phyloP scores from a whole-genome alignment of 2,888 invertebrate genomes.

The Diarsia mendica region DNA sequence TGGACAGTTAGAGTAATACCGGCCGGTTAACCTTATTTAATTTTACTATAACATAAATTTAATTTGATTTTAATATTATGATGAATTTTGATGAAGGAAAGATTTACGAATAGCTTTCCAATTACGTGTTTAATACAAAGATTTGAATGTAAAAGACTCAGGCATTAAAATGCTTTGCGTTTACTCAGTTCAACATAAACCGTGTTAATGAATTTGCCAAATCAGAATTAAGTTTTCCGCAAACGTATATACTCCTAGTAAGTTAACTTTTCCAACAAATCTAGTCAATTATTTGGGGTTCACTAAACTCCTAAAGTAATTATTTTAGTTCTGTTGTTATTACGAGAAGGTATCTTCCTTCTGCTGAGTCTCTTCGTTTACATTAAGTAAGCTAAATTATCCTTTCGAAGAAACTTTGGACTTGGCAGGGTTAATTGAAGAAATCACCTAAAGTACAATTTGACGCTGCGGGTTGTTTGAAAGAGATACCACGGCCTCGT shows the following conservation, averaged over 20 bases:
- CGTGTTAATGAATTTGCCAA: background rate
- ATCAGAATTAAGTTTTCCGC: slow-evolving; percentile 3
- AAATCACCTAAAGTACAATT: background rate
- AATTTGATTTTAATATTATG: too few relatives aligned
- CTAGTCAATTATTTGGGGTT: background rate
- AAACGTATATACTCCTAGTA: too few relatives aligned
- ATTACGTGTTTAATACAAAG: background rate
- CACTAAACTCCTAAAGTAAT: background rate
- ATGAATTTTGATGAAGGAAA: too few relatives aligned
- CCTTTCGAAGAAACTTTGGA: background rate
- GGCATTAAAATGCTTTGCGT: too few relatives aligned
- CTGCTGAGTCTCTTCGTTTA: background rate
- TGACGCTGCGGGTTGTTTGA: too few relatives aligned
- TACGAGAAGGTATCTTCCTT: background rate
- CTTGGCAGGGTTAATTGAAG: background rate
- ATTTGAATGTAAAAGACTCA: too few relatives aligned
- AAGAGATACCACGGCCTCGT: too few relatives aligned
- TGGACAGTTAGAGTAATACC: background rate
- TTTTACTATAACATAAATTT: too few relatives aligned
- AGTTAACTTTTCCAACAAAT: too few relatives aligned
- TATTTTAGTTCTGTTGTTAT: background rate
- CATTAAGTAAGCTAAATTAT: background rate
- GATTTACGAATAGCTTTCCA: too few relatives aligned
- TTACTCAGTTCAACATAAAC: background rate
- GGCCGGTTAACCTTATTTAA: too few relatives aligned